These are phyloP conservation scores for Caenorhabditis doughertyi DNA, from an alignment of 2,888 invertebrate species.

Conservation along the genomic window DNA sequence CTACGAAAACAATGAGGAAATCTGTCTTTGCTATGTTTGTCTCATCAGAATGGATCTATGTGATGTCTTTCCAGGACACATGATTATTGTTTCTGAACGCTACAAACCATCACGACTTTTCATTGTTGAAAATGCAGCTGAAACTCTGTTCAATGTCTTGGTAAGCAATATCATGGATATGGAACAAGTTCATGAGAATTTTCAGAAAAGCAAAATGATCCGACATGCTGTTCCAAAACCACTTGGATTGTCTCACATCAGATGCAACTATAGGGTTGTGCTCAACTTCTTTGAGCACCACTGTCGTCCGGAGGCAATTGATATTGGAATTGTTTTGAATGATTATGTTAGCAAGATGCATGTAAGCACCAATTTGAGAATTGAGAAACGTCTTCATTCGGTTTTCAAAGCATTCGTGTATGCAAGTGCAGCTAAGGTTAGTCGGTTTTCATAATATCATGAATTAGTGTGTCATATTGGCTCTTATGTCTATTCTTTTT, in stretches of 20 bases:
- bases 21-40: constrained; percentile 22
- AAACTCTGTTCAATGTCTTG: background rate
- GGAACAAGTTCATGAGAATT: too few relatives aligned
- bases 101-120: background rate
- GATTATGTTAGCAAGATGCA: background rate
- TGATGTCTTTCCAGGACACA: background rate
- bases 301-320: constrained; percentile 9
- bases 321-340: constrained; percentile 8
- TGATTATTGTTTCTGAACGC: background rate
- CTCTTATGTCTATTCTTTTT: too few relatives aligned
- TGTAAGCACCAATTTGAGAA: background rate
- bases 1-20: background rate
- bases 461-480: too few relatives aligned
- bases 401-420: constrained; percentile 14
- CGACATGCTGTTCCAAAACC: background rate
- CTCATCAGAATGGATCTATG: background rate
- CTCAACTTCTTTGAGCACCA: constrained; percentile 5
- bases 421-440: constrained; percentile 6
- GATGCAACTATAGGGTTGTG: background rate
- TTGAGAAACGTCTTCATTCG: background rate
- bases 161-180: too few relatives aligned
- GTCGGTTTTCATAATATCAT: too few relatives aligned
- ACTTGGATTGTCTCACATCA: background rate
- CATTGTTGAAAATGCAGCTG: background rate
- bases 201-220: background rate